Percentiles rank a stretch among this genome's conserved stretches.
These are phyloP conservation scores for Aporrectodea caliginosa DNA, from an alignment of 1,140 invertebrate genomes.

Conservation along the genomic window DNA sequence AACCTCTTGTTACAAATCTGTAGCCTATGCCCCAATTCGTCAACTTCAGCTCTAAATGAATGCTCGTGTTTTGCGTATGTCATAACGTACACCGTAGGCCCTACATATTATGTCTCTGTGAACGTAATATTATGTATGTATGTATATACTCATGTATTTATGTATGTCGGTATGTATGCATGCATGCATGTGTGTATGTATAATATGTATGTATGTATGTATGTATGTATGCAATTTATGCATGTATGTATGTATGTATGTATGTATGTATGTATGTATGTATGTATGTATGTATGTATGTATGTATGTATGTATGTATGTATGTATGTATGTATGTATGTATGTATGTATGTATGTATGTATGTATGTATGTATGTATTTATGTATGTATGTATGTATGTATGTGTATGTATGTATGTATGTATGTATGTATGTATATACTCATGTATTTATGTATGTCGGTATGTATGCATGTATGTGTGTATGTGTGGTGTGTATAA, in stretches of 20 bases:
- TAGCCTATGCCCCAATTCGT: too few species aligned
- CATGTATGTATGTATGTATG: background rate
- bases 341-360: background rate
- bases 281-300: background rate
- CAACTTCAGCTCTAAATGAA: too few species aligned
- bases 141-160: background rate
- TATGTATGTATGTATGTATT: background rate
- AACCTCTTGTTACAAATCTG: too few species aligned
- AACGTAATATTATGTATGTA: too few species aligned
- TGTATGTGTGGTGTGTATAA: too few species aligned
- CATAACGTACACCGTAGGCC: too few species aligned
- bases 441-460: too few species aligned
- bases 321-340: background rate
- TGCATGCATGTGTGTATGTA: background rate
- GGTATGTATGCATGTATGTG: too few species aligned
- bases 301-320: background rate
- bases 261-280: background rate
- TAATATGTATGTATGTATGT: constrained; percentile 3
- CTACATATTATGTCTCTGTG: too few species aligned
- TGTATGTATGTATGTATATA: background rate
- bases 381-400: background rate
- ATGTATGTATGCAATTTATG: background rate
- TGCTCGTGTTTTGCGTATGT: too few species aligned
- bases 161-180: background rate
- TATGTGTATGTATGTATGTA: background rate